Evolutionary conservation across 2,797 vertebrate species (phyloP).

Genomic region (Scolopax bukidnonensis): DNA sequence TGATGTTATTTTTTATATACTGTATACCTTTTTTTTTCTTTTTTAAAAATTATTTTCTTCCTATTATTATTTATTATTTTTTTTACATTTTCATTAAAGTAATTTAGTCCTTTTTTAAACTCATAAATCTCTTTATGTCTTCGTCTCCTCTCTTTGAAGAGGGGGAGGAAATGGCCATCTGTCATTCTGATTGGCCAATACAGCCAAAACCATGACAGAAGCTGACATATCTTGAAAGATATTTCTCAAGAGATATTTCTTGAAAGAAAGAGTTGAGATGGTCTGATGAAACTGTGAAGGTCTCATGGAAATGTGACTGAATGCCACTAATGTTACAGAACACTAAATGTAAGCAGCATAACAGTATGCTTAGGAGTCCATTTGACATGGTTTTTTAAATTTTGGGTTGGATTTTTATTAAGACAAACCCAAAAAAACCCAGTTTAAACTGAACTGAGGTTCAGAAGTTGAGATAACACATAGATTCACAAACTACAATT

Average conservation of each 20-base stretch:
- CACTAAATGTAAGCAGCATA: neutral
- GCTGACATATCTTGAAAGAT: neutral
- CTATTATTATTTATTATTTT: no score
- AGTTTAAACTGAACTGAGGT: neutral
- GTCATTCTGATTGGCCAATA: no score
- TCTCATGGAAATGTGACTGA: neutral
- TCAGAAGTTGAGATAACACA: neutral
- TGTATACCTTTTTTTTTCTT: no score
- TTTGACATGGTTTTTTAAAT: neutral
- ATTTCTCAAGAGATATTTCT: no score
- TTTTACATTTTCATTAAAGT: no score
- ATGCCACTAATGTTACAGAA: neutral
- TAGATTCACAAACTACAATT: neutral
- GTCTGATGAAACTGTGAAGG: neutral
- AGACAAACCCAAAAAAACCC: neutral
- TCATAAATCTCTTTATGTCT: no score
- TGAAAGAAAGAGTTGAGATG: neutral
- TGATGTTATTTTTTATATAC: no score
- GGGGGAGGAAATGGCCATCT: no score
- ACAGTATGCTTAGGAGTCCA: neutral
- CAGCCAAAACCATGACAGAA: no score
- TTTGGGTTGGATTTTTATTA: neutral
- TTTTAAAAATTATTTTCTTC: no score
- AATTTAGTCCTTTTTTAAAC: no score
- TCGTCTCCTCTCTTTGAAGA: no score